Evolutionary conservation across 1,140 invertebrate genomes (phyloP).

Genomic region (Saccostrea glomerata): DNA sequence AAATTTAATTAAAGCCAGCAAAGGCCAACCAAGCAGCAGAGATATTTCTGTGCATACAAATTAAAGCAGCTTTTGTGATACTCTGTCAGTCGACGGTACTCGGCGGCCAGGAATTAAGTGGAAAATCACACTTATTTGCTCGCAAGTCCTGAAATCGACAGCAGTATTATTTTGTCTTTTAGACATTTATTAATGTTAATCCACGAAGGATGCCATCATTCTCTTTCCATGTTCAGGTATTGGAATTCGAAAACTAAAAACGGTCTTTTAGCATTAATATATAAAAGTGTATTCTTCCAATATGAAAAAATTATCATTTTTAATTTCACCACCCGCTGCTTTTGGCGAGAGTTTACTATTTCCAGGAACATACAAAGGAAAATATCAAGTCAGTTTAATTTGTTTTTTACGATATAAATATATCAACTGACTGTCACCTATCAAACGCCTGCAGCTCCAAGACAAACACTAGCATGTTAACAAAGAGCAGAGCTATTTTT

Average conservation of each 20-base stretch:
- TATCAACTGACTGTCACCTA: neutral
- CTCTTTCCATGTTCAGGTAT: neutral
- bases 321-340: no score
- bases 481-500: neutral
- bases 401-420: neutral
- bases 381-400: no score
- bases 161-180: neutral
- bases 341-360: no score
- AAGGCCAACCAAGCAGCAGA: neutral
- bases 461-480: neutral
- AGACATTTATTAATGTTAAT: neutral
- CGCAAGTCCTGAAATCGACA: neutral
- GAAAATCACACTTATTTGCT: slow-evolving; percentile 5
- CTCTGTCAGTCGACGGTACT: neutral
- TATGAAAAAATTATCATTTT: no score
- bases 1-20: slow-evolving; percentile 7
- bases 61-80: slow-evolving; percentile 25
- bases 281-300: no score
- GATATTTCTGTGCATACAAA: slow-evolving; percentile 29
- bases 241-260: no score
- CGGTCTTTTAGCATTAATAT: no score
- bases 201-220: neutral
- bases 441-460: neutral
- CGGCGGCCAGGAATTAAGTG: neutral
- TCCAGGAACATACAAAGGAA: no score